These are phyloP conservation scores for Asteroscopus sphinx DNA, from an alignment of 2,888 invertebrate species.

Conservation along the genomic window DNA sequence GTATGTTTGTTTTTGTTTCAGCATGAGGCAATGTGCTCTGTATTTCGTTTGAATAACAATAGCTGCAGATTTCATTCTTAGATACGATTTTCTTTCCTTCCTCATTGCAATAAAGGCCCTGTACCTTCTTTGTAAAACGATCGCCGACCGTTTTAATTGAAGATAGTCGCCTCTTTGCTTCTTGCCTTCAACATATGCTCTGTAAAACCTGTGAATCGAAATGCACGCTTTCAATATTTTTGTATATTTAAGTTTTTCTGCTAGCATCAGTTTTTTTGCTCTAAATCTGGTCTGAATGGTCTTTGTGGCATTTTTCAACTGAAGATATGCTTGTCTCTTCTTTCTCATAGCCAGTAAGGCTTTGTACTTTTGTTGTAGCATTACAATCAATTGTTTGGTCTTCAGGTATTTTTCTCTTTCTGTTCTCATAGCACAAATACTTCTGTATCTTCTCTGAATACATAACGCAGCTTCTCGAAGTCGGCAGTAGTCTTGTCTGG, in stretches of 20 bases:
- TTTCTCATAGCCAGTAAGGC: constrained; percentile 70
- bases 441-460: constrained; percentile 82
- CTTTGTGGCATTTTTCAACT: constrained; percentile 58
- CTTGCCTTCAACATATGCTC: constrained; percentile 66
- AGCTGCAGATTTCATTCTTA: constrained; percentile 58
- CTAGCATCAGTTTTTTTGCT: constrained; percentile 72
- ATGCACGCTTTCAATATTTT: constrained; percentile 71
- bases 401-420: constrained; percentile 72
- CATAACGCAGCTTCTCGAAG: constrained; percentile 73
- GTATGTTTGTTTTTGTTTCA: constrained; percentile 73
- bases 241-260: constrained; percentile 74
- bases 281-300: constrained; percentile 76
- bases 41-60: constrained; percentile 75
- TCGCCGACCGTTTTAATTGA: constrained; percentile 63
- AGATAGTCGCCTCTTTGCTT: constrained; percentile 71
- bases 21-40: constrained; percentile 75
- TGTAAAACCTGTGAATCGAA: constrained; percentile 81
- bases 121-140: constrained; percentile 72
- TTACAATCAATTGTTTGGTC: constrained; percentile 64
- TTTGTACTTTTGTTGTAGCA: constrained; percentile 80
- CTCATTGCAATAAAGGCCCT: constrained; percentile 74
- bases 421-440: constrained; percentile 71
- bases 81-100: constrained; percentile 65
- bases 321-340: constrained; percentile 67
- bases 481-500: constrained; percentile 72